These are phyloP conservation scores for Notolabrus celidotus DNA, from an alignment of 2,797 vertebrate genomes.

Conservation along the genomic window DNA sequence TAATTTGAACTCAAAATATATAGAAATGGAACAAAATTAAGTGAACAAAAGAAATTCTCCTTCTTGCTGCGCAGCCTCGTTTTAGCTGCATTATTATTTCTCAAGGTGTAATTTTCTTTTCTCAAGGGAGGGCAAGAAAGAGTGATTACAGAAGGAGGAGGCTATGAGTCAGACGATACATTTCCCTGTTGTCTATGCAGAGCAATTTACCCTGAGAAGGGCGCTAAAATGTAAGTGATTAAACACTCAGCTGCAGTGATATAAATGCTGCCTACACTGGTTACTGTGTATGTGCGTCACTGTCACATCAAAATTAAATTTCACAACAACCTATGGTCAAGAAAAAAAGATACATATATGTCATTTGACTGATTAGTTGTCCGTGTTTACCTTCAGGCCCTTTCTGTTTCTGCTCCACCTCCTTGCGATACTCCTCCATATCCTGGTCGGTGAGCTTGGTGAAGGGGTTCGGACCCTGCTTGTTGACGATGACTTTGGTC, in stretches of 20 bases:
- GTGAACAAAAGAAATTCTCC: background rate
- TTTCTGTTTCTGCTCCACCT: constrained; percentile 96
- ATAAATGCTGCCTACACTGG: background rate
- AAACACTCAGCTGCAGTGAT: background rate
- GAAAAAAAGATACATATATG: background rate
- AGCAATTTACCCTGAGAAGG: background rate
- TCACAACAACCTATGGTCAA: background rate
- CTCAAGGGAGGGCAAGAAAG: background rate
- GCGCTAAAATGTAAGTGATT: background rate
- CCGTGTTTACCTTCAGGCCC: constrained; percentile 88
- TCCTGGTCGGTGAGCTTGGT: constrained; percentile 94
- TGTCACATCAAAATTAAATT: background rate
- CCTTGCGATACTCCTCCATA: constrained; percentile 94
- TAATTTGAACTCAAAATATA: background rate
- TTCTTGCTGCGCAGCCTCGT: background rate
- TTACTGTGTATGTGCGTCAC: background rate
- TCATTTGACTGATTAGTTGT: background rate
- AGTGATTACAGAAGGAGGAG: background rate
- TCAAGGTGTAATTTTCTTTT: background rate
- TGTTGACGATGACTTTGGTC: constrained; percentile 94
- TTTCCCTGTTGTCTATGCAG: background rate
- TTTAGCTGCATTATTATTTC: background rate
- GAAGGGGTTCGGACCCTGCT: constrained; percentile 97
- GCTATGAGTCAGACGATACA: background rate
- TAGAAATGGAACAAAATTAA: background rate